Evolutionary conservation across 1,140 invertebrate species (phyloP), one percentile per base, ranked within the genome.

Genomic region (Myzus persicae): DNA sequence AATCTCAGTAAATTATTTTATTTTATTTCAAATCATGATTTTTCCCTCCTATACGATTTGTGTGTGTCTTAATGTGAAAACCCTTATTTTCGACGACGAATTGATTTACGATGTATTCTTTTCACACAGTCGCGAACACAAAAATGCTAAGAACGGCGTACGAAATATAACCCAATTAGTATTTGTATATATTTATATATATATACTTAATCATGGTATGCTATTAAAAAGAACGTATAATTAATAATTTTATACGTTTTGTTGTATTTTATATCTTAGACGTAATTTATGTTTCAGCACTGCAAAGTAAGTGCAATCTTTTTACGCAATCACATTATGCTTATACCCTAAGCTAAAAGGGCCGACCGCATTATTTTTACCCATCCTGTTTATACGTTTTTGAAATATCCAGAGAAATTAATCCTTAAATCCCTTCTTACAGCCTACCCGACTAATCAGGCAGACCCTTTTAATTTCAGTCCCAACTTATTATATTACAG

Each of bases 371-470:
- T 89, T 51, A 89, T 89, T 89, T 89, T 51, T 44, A n/a, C n/a
- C 46, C 48, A 44, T 88, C 36, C 46, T 38, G 38, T 54, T 36
- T 89, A 89, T 89, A 42, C n/a, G 85, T 89, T 48, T 48, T 89
- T 31, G 46, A 89, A 89, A 89, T 38, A 89, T 89, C 87, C 46
- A 24, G 46, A 51, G 87, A 89, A 48, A 89, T 38, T 89, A 89
- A 89, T 89, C 87, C 46, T 20, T 38, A 51, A 89, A 89, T 51
- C 46, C 87, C 87, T 24, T 48, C n/a, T 89, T 51, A 20, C 59
- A 31, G 59, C 7, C 87, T 51, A 51, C 46, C 44, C 87, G 36
- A 51, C 87, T 89, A 89, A 89, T 89, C 87, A 89, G 46, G 38
- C 87, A 48, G 46, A 51, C 87, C 87, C 87, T 89, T 89, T 38